Base-by-base conservation (phyloP, 2,888 invertebrate genomes). In the Scrobipalpa atriplicella region DNA sequence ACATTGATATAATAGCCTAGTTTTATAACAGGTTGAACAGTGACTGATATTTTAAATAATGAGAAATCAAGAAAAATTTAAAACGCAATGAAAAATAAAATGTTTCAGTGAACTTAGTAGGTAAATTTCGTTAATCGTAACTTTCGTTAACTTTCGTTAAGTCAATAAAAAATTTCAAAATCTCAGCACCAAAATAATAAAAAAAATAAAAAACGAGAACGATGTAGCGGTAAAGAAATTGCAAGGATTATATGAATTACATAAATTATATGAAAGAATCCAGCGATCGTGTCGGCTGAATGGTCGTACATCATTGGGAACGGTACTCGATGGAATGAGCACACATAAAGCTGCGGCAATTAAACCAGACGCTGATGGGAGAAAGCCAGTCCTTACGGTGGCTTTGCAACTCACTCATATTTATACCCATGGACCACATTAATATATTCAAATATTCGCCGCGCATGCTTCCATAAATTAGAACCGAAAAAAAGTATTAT, bases 371-470 rank as follows among this genome's bases (percentile, higher is more conserved):
- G 13, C 62, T 39, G 66, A 52, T 62, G 36, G 41, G 69, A 70
- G 71, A 72, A 72, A 72, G 71, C 41, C 67, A 67, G 65, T 65
- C 65, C 43, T 64, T 21, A 60, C 63, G 38, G 66, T 64, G 64
- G 64, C 52, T 64, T 47, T 41, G 43, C 60, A 54, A 63, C 60
- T 68, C 41, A 64, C 60, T 63, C 63, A 38, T 66, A 66, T 66
- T 62, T 62, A 66, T 41, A 18, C 54, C 18, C 21, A 9, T 19
- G 19, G 58, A 58, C 9, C 38, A 41, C 38, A 7, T 11, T 19
- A 6, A 16, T 5, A 19, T 29, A 29, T 29, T 29, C 29, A 29
- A 29, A 29, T 29, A 2, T 29, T 29, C 29, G 29, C 5, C 5
- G 5, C 29, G 29, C 5, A 29, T 5, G 29, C n/a, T 29, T 29